Percentiles rank a stretch among this genome's conserved stretches.
These are phyloP conservation scores for Orchesella cincta DNA, from an alignment of 1,140 invertebrate genomes.

Conservation along the genomic window DNA sequence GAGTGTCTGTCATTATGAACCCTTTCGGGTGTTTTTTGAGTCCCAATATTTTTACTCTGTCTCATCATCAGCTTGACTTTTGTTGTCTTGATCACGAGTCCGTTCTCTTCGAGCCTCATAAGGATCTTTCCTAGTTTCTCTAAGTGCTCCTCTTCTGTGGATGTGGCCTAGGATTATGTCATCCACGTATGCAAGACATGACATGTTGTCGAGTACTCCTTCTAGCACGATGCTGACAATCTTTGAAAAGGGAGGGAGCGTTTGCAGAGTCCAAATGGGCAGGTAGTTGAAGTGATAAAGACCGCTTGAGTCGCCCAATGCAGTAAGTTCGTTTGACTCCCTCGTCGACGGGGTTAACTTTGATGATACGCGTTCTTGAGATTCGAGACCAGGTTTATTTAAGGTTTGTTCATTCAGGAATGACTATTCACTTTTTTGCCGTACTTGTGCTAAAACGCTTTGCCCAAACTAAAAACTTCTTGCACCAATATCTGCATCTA, in stretches of 20 bases:
- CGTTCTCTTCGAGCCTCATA: background rate
- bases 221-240: background rate
- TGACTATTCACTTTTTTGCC: too few relatives aligned
- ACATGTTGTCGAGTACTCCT: background rate
- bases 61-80: constrained; percentile 33
- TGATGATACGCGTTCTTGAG: background rate
- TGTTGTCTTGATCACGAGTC: constrained; percentile 46
- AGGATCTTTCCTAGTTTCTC: background rate
- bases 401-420: too few relatives aligned
- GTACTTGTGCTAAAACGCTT: too few relatives aligned
- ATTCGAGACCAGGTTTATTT: too few relatives aligned
- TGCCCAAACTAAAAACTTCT: too few relatives aligned
- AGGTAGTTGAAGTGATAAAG: background rate
- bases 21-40: constrained; percentile 34
- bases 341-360: background rate
- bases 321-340: background rate
- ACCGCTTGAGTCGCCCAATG: background rate
- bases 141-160: background rate
- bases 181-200: background rate
- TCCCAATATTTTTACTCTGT: constrained; percentile 46
- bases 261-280: background rate
- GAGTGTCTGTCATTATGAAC: constrained; percentile 46
- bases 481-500: too few relatives aligned
- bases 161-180: background rate
- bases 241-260: background rate